phyloP scores from a whole-genome alignment of 2,888 invertebrate species.

The Oeneis ivallda region DNA sequence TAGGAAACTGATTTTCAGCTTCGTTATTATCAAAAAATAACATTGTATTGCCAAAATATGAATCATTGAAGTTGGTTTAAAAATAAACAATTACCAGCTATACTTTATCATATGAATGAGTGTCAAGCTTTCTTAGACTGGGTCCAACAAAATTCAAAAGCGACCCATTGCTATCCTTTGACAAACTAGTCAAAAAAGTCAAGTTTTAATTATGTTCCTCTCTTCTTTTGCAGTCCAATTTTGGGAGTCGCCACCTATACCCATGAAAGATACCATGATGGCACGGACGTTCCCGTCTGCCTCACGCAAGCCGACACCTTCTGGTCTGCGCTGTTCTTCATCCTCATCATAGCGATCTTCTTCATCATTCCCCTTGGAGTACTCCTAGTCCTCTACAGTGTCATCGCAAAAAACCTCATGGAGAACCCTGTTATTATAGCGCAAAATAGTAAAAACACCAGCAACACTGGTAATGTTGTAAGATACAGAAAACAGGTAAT shows the following conservation, averaged over 20 bases:
- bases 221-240: slow-evolving; percentile 87
- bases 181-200: too few species aligned
- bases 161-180: background rate
- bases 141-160: background rate
- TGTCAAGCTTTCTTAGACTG: background rate
- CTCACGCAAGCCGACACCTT: slow-evolving; percentile 89
- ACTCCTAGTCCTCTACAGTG: slow-evolving; percentile 90
- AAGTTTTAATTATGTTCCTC: background rate
- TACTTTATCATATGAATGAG: background rate
- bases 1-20: too few species aligned
- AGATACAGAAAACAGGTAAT: slow-evolving; percentile 91
- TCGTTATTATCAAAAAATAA: too few species aligned
- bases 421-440: slow-evolving; percentile 87
- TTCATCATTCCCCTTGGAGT: slow-evolving; percentile 92
- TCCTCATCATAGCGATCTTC: slow-evolving; percentile 90
- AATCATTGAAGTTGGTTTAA: too few species aligned
- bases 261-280: slow-evolving; percentile 87
- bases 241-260: slow-evolving; percentile 90
- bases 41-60: too few species aligned
- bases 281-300: slow-evolving; percentile 88
- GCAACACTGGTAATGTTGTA: slow-evolving; percentile 79
- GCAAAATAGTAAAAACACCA: slow-evolving; percentile 78
- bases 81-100: too few species aligned
- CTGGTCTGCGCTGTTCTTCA: slow-evolving; percentile 91
- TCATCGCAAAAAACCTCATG: slow-evolving; percentile 93